phyloP scores from a whole-genome alignment of 2,888 invertebrate genomes.

The Acrobasis repandana region DNA sequence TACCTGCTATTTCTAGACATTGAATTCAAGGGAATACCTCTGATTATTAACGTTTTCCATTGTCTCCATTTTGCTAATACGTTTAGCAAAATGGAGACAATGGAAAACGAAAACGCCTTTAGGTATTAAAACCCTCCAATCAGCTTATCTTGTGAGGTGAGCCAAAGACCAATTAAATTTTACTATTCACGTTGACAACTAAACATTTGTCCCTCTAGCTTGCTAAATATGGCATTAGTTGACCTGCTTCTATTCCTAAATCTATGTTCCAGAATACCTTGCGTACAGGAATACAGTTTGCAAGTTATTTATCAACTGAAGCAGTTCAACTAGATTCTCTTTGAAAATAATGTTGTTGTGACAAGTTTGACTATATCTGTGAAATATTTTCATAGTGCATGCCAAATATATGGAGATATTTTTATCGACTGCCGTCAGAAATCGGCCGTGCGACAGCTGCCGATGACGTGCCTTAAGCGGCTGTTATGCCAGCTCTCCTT shows the following conservation, averaged over 20 bases:
- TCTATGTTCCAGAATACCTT: conserved; percentile 30
- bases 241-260: neutral
- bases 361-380: conserved; percentile 35
- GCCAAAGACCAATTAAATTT: no score
- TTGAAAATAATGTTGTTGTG: conserved; percentile 43
- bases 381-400: conserved; percentile 30
- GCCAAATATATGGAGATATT: conserved; percentile 48
- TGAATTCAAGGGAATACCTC: no score
- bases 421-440: conserved; percentile 57
- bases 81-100: no score
- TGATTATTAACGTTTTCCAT: no score
- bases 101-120: no score
- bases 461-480: conserved; percentile 65
- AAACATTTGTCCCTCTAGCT: no score
- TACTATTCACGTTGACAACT: no score
- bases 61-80: no score
- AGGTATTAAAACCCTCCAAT: no score
- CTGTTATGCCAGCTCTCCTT: conserved; percentile 65
- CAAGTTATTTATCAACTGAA: conserved; percentile 14
- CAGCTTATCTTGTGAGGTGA: no score
- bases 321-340: conserved; percentile 25
- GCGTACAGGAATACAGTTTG: conserved; percentile 25
- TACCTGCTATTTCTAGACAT: no score
- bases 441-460: conserved; percentile 64
- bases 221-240: no score